These are phyloP conservation scores for Tiphia femorata DNA, from an alignment of 2,888 invertebrate species.

Conservation along the genomic window DNA sequence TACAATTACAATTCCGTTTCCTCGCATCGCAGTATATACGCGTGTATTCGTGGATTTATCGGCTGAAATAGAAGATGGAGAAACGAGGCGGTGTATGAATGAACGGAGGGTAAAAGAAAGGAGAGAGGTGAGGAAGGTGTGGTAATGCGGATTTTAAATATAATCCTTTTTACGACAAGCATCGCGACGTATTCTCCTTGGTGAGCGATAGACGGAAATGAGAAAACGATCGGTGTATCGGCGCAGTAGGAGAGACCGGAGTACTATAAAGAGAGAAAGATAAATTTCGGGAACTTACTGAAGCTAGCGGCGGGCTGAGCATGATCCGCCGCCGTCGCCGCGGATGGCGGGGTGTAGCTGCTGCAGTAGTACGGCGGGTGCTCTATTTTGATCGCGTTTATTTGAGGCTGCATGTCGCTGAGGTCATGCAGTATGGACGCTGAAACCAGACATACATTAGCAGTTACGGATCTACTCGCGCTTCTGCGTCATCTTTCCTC, in stretches of 20 bases:
- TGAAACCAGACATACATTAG: slow-evolving; percentile 72
- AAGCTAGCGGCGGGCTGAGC: slow-evolving; percentile 68
- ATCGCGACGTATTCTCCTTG: too few species aligned
- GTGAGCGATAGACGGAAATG: too few species aligned
- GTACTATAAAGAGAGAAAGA: slow-evolving; percentile 32
- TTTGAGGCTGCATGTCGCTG: slow-evolving; percentile 80
- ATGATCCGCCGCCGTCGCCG: slow-evolving; percentile 71
- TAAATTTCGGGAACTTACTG: slow-evolving; percentile 62
- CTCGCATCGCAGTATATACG: background rate
- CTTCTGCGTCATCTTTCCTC: slow-evolving; percentile 19
- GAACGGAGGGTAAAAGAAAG: too few species aligned
- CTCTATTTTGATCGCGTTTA: slow-evolving; percentile 85
- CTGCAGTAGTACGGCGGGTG: slow-evolving; percentile 86
- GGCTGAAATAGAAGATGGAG: too few species aligned
- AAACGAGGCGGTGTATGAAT: too few species aligned
- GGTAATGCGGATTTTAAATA: too few species aligned
- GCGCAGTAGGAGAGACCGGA: too few species aligned
- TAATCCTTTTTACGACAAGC: too few species aligned
- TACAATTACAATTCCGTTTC: background rate
- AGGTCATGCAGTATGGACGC: slow-evolving; percentile 95
- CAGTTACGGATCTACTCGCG: slow-evolving; percentile 43
- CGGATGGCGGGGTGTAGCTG: slow-evolving; percentile 81
- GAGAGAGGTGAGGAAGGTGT: too few species aligned
- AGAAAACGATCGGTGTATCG: too few species aligned
- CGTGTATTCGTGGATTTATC: background rate